Evolutionary conservation across 2,113 vertebrate species (phyloP).

Genomic region (Cyprinodon variegatus): DNA sequence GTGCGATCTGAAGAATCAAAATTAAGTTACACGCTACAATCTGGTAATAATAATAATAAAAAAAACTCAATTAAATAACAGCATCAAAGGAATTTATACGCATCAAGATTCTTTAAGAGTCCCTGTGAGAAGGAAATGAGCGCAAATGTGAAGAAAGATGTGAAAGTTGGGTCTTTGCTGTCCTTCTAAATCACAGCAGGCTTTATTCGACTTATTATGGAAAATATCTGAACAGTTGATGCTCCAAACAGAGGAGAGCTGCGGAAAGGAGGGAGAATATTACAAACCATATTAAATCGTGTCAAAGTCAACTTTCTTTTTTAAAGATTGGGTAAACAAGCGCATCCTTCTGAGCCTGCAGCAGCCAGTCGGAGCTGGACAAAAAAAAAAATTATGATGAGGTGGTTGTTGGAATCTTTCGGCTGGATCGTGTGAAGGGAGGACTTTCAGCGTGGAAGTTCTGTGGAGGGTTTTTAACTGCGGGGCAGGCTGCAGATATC

Average conservation of each 20-base stretch:
- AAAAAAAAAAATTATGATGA: neutral
- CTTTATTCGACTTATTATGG: conserved; percentile 17
- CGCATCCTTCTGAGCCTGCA: conserved; percentile 39
- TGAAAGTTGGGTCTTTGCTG: conserved; percentile 56
- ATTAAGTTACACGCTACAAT: conserved; percentile 53
- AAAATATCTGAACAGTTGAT: conserved; percentile 3
- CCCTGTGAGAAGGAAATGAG: conserved; percentile 35
- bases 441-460: conserved; percentile 4
- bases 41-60: conserved; percentile 34
- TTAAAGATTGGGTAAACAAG: conserved; percentile 60
- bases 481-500: conserved; percentile 98
- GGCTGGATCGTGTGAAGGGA: conserved; percentile 57
- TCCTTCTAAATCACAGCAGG: conserved; percentile 59
- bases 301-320: conserved; percentile 41
- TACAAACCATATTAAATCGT: conserved; percentile 13
- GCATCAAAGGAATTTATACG: conserved; percentile 73
- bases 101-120: conserved; percentile 62
- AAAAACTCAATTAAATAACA: conserved; percentile 76
- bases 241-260: conserved; percentile 45
- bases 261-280: conserved; percentile 38
- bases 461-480: conserved; percentile 73
- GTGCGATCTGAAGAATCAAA: conserved; percentile 33
- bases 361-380: conserved; percentile 41
- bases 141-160: conserved; percentile 47
- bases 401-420: conserved; percentile 35